phyloP scores from a whole-genome alignment of 2,113 vertebrate genomes.

The Oreochromis niloticus region DNA sequence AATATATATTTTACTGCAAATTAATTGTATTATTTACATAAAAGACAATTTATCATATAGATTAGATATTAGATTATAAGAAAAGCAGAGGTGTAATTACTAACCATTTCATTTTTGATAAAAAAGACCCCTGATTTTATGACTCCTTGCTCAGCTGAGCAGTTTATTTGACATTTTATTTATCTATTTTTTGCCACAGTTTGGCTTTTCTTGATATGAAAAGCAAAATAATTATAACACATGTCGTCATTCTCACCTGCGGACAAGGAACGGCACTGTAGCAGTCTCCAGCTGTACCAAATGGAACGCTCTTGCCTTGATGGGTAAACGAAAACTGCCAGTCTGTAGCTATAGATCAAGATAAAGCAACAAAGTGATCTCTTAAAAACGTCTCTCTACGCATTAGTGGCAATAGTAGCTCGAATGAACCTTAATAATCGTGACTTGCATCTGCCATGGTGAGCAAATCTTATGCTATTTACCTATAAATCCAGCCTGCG shows the following conservation, averaged over 20 bases:
- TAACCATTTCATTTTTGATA: not conserved
- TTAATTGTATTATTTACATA: not conserved
- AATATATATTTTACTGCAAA: not conserved
- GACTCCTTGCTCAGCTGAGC: not conserved
- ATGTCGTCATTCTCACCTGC: constrained; percentile 76
- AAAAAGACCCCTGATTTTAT: not conserved
- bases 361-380: not conserved
- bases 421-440: not conserved
- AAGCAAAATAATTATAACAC: not conserved
- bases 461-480: not conserved
- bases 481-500: not conserved
- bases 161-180: not conserved
- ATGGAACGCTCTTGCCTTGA: constrained; percentile 87
- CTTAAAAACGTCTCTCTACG: not conserved
- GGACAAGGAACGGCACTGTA: constrained; percentile 91
- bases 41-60: not conserved
- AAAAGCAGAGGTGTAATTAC: not conserved
- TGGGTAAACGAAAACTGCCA: constrained; percentile 85
- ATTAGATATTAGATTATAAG: not conserved
- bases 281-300: constrained; percentile 94
- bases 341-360: constrained; percentile 80
- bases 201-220: not conserved
- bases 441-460: not conserved
- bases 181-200: not conserved
- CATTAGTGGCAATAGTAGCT: not conserved